Evolutionary conservation across 2,888 invertebrate species (phyloP).

Genomic region (Strigamia transsilvanica): DNA sequence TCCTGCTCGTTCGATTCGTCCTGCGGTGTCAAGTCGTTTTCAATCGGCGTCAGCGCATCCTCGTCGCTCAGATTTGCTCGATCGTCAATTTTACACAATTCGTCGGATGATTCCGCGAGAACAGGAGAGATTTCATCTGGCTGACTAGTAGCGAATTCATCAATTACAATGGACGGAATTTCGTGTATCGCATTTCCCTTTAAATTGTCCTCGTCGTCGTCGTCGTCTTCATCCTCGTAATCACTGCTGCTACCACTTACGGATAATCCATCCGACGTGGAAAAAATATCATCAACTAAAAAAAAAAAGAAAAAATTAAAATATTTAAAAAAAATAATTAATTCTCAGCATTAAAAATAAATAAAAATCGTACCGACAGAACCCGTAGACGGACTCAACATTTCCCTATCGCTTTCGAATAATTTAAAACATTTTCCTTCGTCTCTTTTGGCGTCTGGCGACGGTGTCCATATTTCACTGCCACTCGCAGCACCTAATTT

Average conservation of each 20-base stretch:
- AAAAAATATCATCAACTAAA: constrained; percentile 15
- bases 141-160: constrained; percentile 66
- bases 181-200: constrained; percentile 76
- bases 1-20: constrained; percentile 22
- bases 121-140: constrained; percentile 15
- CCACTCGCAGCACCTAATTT: constrained; percentile 24
- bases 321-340: too few species aligned
- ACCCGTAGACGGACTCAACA: background rate
- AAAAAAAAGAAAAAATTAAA: too few species aligned
- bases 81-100: background rate
- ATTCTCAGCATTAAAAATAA: background rate
- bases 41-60: background rate
- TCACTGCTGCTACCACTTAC: constrained; percentile 55
- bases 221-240: constrained; percentile 55
- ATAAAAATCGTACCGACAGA: background rate
- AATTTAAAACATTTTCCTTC: constrained; percentile 4
- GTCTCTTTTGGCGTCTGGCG: background rate
- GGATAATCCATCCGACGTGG: background rate
- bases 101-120: constrained; percentile 11
- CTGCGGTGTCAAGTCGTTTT: background rate
- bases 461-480: constrained; percentile 13
- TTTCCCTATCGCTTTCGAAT: constrained; percentile 9
- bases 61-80: background rate
- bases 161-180: constrained; percentile 79
- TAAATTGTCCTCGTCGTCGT: constrained; percentile 66